Evolutionary conservation across 2,113 vertebrate species (phyloP).

Genomic region (Indicator maculatus): DNA sequence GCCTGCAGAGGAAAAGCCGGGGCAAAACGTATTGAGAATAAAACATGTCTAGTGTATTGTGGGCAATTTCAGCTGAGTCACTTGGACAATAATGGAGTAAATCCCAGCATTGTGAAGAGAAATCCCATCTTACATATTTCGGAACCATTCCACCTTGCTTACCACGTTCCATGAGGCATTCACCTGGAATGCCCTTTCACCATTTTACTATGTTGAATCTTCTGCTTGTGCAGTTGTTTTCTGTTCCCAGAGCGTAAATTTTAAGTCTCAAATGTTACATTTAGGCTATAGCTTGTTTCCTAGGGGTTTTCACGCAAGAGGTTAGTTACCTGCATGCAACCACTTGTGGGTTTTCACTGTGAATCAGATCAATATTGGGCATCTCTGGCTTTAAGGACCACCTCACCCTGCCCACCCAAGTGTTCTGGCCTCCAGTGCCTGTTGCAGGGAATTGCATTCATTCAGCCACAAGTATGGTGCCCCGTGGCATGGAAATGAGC

Average conservation of each 20-base stretch:
- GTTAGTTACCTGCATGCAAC: neutral
- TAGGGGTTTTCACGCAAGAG: neutral
- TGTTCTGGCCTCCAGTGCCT: neutral
- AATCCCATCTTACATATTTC: slow-evolving; percentile 48
- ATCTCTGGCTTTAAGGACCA: neutral
- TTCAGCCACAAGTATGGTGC: neutral
- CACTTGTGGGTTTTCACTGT: rapidly evolving
- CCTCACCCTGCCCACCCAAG: neutral
- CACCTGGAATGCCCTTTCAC: neutral
- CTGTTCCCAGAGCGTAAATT: neutral
- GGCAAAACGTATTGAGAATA: slow-evolving; percentile 14
- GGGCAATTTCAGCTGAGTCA: slow-evolving; percentile 44
- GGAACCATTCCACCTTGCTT: slow-evolving; percentile 33
- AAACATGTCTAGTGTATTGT: neutral
- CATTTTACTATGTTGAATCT: neutral
- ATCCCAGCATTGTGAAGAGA: slow-evolving; percentile 40
- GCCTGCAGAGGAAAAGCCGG: neutral
- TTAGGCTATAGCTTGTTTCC: neutral
- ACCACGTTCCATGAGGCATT: neutral
- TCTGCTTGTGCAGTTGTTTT: neutral
- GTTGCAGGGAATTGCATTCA: neutral
- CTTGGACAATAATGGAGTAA: slow-evolving; percentile 41
- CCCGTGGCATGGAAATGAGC: neutral
- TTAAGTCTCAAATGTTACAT: neutral
- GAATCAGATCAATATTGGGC: neutral